Conservation (phyloP, 2,113 vertebrate genomes). For the Silurus meridionalis region DNA sequence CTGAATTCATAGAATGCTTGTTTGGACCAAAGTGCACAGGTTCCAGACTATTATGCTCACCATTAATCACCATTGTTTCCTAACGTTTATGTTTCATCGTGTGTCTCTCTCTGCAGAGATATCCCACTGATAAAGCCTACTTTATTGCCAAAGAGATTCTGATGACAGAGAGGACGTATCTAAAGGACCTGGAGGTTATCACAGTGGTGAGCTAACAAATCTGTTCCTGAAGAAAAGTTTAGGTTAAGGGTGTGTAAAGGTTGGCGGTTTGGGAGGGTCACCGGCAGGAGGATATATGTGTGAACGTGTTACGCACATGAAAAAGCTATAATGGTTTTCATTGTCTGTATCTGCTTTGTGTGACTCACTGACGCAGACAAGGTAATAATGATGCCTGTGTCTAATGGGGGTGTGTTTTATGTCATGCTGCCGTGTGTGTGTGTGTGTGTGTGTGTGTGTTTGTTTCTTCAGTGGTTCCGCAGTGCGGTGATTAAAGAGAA, state of each 20-base stretch:
- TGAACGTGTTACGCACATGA: slow-evolving; percentile 11
- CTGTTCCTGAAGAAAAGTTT: neutral
- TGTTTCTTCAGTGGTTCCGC: slow-evolving; percentile 86
- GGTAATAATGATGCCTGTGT: neutral
- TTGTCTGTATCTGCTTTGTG: slow-evolving; percentile 62
- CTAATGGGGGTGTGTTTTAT: neutral
- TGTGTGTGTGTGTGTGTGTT: slow-evolving; percentile 4
- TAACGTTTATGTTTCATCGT: neutral
- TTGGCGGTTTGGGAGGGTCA: neutral
- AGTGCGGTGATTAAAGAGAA: slow-evolving; percentile 88
- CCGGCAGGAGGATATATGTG: neutral
- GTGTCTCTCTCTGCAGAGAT: slow-evolving; percentile 66
- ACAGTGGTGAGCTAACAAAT: slow-evolving; percentile 81
- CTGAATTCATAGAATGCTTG: neutral
- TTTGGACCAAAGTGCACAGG: neutral
- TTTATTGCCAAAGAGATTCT: slow-evolving; percentile 97
- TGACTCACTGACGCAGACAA: slow-evolving; percentile 1
- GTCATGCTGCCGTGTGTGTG: slow-evolving; percentile 1
- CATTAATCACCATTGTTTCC: neutral
- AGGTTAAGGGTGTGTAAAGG: neutral
- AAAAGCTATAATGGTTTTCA: slow-evolving; percentile 42
- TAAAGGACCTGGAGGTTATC: slow-evolving; percentile 95
- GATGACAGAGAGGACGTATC: slow-evolving; percentile 88
- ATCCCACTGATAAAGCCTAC: slow-evolving; percentile 84
- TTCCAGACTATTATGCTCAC: too few relatives aligned